phyloP scores from a whole-genome alignment of 2,797 vertebrate genomes.

The Rhincodon typus region DNA sequence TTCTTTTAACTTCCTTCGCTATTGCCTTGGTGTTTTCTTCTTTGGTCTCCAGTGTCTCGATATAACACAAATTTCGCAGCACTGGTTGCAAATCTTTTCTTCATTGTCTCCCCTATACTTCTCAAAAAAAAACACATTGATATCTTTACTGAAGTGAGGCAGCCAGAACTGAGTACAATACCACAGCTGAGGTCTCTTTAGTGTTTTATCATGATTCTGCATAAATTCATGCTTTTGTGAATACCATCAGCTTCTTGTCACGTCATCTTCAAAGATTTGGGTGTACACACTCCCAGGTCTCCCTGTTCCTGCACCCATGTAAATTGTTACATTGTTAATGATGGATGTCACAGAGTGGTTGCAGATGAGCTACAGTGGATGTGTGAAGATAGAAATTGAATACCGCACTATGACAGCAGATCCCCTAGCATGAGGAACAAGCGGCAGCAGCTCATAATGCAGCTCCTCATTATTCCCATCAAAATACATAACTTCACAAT shows the following conservation, averaged over 20 bases:
- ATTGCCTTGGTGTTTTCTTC: too few species aligned
- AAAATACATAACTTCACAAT: neutral
- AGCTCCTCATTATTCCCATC: neutral
- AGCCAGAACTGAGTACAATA: neutral
- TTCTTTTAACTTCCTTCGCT: too few species aligned
- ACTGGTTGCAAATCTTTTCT: neutral
- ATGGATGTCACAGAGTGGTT: too few species aligned
- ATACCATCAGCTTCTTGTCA: neutral
- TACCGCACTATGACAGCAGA: too few species aligned
- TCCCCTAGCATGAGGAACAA: too few species aligned
- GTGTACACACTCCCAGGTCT: neutral
- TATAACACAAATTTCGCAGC: neutral
- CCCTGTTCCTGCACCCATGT: neutral
- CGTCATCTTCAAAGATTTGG: neutral
- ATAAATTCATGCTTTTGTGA: neutral
- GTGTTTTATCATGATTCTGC: neutral
- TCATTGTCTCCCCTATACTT: neutral
- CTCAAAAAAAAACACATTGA: neutral
- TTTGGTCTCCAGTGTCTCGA: neutral
- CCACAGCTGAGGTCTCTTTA: neutral
- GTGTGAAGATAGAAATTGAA: too few species aligned
- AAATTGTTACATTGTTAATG: neutral
- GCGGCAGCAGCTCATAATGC: neutral
- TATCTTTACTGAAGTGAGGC: neutral
- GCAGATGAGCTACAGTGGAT: too few species aligned